Evolutionary conservation across 2,888 invertebrate species (phyloP).

Genomic region (Athetis lepigone): DNA sequence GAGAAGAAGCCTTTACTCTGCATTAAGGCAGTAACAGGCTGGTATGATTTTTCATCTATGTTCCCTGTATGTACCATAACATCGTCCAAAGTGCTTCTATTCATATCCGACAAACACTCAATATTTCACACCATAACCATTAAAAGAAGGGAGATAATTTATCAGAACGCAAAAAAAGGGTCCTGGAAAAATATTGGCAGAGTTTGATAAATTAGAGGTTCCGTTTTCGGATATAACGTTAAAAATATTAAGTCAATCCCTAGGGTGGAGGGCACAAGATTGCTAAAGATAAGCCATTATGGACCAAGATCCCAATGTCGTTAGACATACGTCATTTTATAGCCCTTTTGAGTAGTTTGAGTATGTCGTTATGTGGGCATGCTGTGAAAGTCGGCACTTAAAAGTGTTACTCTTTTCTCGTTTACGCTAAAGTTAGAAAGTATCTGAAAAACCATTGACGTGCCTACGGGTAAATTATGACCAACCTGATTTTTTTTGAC

Average conservation of each 20-base stretch:
- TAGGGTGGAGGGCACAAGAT: constrained; percentile 27
- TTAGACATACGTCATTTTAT: too few species aligned
- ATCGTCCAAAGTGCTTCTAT: constrained; percentile 41
- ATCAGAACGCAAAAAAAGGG: constrained; percentile 36
- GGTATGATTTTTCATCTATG: too few species aligned
- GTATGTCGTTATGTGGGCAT: too few species aligned
- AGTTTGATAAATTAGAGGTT: constrained; percentile 52
- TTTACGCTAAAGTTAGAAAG: too few species aligned
- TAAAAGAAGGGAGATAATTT: constrained; percentile 46
- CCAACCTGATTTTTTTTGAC: too few species aligned
- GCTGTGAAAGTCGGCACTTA: too few species aligned
- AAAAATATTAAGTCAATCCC: constrained; percentile 50
- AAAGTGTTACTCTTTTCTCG: too few species aligned
- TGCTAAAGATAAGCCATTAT: constrained; percentile 25
- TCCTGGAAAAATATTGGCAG: constrained; percentile 35
- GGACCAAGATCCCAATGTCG: background rate
- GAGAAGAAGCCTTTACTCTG: too few species aligned
- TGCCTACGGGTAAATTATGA: too few species aligned
- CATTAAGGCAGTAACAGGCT: too few species aligned
- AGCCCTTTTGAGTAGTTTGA: too few species aligned
- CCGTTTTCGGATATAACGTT: constrained; percentile 21
- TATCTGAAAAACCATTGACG: too few species aligned
- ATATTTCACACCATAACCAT: constrained; percentile 44
- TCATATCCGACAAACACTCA: constrained; percentile 33
- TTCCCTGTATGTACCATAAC: background rate